These are phyloP conservation scores for Sepiola atlantica DNA, from an alignment of 2,888 invertebrate genomes.

Conservation along the genomic window DNA sequence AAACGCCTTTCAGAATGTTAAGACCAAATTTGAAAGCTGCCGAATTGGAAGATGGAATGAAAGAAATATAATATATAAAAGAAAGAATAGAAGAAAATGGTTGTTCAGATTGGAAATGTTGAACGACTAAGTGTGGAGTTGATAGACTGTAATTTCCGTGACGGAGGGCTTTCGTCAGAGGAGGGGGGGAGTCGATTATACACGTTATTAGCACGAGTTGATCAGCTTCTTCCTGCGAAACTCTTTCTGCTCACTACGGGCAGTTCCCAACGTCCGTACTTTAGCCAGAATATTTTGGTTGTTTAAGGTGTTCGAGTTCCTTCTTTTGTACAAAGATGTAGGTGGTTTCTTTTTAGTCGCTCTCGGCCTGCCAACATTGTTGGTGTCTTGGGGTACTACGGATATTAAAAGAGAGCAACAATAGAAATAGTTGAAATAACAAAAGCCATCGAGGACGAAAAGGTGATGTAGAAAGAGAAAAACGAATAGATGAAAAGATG, in stretches of 20 bases:
- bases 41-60: not conserved
- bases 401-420: conserved; percentile 32
- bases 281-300: conserved; percentile 32
- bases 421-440: conserved; percentile 32
- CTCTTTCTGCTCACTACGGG: conserved; percentile 21
- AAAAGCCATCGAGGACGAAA: not conserved
- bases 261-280: conserved; percentile 21
- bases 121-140: not conserved
- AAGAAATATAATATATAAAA: not conserved
- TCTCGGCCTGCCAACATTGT: conserved; percentile 32
- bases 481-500: not conserved
- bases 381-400: not conserved
- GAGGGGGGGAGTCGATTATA: not conserved
- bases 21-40: not conserved
- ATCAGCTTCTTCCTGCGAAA: conserved; percentile 16
- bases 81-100: not conserved
- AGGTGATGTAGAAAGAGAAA: not conserved
- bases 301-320: not conserved
- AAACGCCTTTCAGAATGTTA: not conserved
- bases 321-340: conserved; percentile 1
- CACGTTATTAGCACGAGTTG: not conserved
- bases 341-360: conserved; percentile 21
- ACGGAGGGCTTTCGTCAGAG: not conserved
- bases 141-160: not conserved
- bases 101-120: not conserved